phyloP scores from a whole-genome alignment of 2,113 vertebrate species.

The Lepisosteus osseus region DNA sequence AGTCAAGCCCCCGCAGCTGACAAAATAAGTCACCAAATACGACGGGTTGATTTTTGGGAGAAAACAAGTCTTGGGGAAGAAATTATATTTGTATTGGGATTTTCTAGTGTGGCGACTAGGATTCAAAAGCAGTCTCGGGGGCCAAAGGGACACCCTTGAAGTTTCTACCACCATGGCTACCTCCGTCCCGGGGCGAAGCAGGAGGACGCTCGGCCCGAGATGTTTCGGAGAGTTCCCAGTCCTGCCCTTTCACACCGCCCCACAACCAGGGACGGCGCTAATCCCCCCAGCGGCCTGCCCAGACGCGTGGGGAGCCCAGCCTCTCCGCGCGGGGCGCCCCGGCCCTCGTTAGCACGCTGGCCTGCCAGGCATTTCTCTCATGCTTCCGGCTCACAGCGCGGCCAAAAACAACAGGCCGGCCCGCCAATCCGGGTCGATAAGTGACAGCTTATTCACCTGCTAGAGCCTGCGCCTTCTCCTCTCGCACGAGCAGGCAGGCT shows the following conservation, averaged over 20 bases:
- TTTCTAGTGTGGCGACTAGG: too few relatives aligned
- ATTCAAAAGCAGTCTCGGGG: too few relatives aligned
- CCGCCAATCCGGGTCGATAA: slow-evolving; percentile 82
- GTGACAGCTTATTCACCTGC: slow-evolving; percentile 84
- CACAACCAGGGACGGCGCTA: neutral
- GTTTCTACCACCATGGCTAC: too few relatives aligned
- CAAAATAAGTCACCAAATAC: too few relatives aligned
- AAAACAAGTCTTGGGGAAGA: too few relatives aligned
- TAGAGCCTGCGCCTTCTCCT: slow-evolving; percentile 63
- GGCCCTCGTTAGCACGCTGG: slow-evolving; percentile 67
- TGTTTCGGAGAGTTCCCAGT: slow-evolving; percentile 14
- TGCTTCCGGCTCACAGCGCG: slow-evolving; percentile 53
- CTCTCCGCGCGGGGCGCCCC: slow-evolving; percentile 46
- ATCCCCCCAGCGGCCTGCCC: slow-evolving; percentile 1
- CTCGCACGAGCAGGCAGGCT: slow-evolving; percentile 65
- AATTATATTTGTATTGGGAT: too few relatives aligned
- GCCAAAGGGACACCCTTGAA: too few relatives aligned
- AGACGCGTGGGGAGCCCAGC: neutral
- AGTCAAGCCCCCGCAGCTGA: too few relatives aligned
- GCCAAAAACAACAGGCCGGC: slow-evolving; percentile 79
- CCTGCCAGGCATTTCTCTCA: slow-evolving; percentile 66
- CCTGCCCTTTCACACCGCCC: slow-evolving; percentile 14
- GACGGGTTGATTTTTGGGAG: too few relatives aligned
- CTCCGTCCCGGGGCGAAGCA: neutral
- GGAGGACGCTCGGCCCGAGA: neutral